Conservation (phyloP, 2,797 vertebrate species). For the Alcedo quadribrachys region DNA sequence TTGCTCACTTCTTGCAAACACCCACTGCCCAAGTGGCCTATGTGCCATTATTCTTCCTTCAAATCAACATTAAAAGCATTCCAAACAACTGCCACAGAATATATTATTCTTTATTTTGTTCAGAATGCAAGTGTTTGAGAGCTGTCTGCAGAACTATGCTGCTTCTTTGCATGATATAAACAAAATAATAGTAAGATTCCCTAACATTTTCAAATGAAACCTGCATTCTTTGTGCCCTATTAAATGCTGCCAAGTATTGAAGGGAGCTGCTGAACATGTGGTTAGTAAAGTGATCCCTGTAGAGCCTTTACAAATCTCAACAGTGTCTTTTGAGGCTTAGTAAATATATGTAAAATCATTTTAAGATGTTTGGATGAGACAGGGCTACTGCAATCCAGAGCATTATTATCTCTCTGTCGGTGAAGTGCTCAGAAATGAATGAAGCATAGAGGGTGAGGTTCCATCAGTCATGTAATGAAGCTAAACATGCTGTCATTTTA, state of each 20-base stretch:
- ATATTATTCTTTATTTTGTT: neutral
- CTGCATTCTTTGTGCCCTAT: neutral
- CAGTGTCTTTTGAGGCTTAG: slow-evolving; percentile 37
- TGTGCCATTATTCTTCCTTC: neutral
- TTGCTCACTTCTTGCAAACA: neutral
- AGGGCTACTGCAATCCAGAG: slow-evolving; percentile 49
- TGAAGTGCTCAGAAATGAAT: slow-evolving; percentile 62
- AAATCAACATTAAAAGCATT: neutral
- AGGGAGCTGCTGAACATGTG: neutral
- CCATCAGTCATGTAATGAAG: slow-evolving; percentile 61
- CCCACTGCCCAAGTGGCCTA: neutral
- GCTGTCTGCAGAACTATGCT: neutral
- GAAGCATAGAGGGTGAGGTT: slow-evolving; percentile 57
- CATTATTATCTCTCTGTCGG: slow-evolving; percentile 57
- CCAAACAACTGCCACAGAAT: neutral
- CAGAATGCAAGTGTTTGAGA: neutral
- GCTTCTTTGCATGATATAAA: neutral
- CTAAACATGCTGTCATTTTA: slow-evolving; percentile 55
- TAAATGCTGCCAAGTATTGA: neutral
- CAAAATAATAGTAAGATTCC: neutral
- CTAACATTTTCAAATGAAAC: neutral
- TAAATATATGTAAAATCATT: slow-evolving; percentile 13
- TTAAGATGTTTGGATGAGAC: slow-evolving; percentile 52
- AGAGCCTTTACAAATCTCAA: neutral
- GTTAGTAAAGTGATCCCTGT: neutral